A percentile compares a stretch with the other conserved stretches of the same genome.
These are phyloP conservation scores for Emesis russula DNA, from an alignment of 2,888 invertebrate species.

Conservation along the genomic window DNA sequence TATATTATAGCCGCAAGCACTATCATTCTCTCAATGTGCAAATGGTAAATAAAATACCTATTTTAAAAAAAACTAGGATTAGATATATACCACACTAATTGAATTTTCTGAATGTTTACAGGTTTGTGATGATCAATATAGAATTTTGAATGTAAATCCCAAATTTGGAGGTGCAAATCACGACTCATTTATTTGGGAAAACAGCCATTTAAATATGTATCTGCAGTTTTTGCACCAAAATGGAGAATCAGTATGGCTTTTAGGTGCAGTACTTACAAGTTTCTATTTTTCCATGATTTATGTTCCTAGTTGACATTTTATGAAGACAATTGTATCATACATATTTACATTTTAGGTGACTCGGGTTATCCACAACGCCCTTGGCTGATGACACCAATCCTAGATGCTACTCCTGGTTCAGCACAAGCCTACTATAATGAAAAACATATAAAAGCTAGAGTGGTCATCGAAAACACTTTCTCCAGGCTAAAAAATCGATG, in stretches of 20 bases:
- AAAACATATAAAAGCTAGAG: constrained; percentile 39
- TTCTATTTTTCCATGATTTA: no score
- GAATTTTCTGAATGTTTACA: no score
- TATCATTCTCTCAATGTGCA: no score
- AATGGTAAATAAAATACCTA: no score
- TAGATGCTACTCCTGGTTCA: constrained; percentile 39
- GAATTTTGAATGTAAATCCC: constrained; percentile 59
- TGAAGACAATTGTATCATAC: no score
- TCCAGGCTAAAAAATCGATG: constrained; percentile 77
- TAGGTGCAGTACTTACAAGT: constrained; percentile 51
- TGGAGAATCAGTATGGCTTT: constrained; percentile 56
- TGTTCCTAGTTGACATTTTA: no score
- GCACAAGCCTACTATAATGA: constrained; percentile 23
- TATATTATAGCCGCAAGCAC: no score
- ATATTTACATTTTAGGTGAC: constrained; percentile 47
- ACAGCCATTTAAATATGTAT: constrained; percentile 53
- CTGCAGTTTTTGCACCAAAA: constrained; percentile 51
- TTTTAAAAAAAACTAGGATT: no score
- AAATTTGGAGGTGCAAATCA: constrained; percentile 72
- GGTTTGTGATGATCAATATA: constrained; percentile 54
- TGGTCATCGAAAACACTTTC: constrained; percentile 67
- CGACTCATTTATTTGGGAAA: constrained; percentile 73
- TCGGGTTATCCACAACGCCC: constrained; percentile 65
- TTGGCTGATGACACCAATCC: constrained; percentile 74
- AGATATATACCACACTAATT: no score